These are phyloP conservation scores for Pipistrellus pygmaeus DNA, from an alignment of 2,797 vertebrate genomes.

Conservation along the genomic window DNA sequence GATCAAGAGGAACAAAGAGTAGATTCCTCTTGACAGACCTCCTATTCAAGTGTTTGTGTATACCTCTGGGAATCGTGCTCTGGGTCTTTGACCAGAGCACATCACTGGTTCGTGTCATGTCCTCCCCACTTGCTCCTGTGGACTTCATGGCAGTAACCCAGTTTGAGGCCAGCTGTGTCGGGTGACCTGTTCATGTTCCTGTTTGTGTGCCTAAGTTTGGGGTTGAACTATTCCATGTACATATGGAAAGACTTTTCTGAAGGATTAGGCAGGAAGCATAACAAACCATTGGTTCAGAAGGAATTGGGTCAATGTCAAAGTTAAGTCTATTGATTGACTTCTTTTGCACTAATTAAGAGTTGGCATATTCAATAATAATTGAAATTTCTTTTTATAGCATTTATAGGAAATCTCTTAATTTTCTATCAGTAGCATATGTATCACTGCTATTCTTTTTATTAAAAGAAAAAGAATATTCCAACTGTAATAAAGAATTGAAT, in stretches of 20 bases:
- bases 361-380: conserved; percentile 24
- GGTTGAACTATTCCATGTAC: background rate
- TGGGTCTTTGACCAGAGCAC: background rate
- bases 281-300: background rate
- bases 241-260: background rate
- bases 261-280: background rate
- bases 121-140: background rate
- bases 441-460: conserved; percentile 36
- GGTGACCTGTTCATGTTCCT: background rate
- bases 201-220: background rate
- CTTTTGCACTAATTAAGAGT: background rate
- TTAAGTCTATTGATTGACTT: background rate
- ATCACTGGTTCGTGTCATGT: background rate
- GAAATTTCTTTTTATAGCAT: conserved; percentile 38
- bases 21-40: too few species aligned
- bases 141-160: background rate
- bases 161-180: background rate
- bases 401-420: conserved; percentile 41
- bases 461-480: conserved; percentile 44
- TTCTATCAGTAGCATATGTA: conserved; percentile 47
- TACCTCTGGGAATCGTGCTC: background rate
- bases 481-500: conserved; percentile 61
- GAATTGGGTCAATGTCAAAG: background rate
- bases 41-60: too few species aligned
- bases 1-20: too few species aligned